phyloP scores from a whole-genome alignment of 2,113 vertebrate species.

The Saguinus midas region DNA sequence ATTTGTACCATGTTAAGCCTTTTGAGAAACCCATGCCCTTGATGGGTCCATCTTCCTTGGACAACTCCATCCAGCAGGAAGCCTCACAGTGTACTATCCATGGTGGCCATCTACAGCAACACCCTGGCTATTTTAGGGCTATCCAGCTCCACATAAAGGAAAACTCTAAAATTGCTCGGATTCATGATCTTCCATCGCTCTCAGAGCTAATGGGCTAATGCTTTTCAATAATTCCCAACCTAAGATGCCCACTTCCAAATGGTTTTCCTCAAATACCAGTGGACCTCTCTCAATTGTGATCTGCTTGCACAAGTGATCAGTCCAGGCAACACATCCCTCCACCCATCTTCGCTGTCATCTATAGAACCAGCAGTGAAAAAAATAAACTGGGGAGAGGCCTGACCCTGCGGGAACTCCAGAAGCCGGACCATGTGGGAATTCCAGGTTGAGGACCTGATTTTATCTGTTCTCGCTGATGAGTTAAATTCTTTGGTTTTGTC shows the following conservation, averaged over 20 bases:
- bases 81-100: not conserved
- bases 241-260: not conserved
- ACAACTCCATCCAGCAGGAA: not conserved
- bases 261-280: not conserved
- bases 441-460: not conserved
- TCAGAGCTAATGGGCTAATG: not conserved
- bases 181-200: not conserved
- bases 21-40: not conserved
- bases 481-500: not conserved
- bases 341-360: not conserved
- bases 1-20: not conserved
- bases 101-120: not conserved
- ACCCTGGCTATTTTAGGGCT: not conserved
- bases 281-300: accelerated
- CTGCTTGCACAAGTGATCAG: not conserved
- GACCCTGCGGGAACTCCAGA: not conserved
- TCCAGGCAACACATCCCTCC: not conserved
- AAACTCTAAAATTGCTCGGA: not conserved
- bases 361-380: not conserved
- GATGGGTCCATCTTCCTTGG: not conserved
- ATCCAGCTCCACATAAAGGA: not conserved
- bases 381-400: not conserved
- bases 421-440: not conserved
- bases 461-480: not conserved
- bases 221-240: not conserved